Percentiles rank a stretch among this genome's conserved stretches.
Evolutionary conservation across 2,113 vertebrate species (phyloP).

Genomic region (Pteropus alecto): DNA sequence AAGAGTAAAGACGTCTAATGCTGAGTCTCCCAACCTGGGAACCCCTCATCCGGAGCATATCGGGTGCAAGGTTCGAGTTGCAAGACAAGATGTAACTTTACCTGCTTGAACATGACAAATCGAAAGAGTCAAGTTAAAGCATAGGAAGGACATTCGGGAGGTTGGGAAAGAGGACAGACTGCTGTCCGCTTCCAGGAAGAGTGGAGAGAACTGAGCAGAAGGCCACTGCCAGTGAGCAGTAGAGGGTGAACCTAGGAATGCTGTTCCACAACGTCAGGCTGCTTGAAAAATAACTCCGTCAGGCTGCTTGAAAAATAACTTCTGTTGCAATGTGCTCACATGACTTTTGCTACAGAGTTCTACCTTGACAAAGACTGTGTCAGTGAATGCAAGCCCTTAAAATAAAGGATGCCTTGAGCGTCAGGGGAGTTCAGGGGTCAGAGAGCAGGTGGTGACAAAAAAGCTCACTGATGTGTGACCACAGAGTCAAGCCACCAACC

Average conservation of each 20-base stretch:
- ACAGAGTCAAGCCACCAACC: accelerated
- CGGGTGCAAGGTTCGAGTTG: accelerated
- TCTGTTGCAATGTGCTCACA: neutral
- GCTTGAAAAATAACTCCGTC: neutral
- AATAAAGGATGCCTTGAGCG: neutral
- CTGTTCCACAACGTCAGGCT: accelerated
- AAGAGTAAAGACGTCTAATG: accelerated
- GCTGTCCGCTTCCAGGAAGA: neutral
- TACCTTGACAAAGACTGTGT: accelerated
- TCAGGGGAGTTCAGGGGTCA: accelerated
- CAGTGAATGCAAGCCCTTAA: neutral
- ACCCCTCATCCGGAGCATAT: accelerated
- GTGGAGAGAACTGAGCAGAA: neutral
- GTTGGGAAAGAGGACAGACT: too few relatives aligned
- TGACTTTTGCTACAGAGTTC: neutral
- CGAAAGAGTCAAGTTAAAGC: accelerated
- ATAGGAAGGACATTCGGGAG: accelerated
- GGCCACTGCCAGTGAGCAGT: accelerated
- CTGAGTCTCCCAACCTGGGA: accelerated
- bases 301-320: neutral
- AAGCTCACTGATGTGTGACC: neutral
- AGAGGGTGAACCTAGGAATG: accelerated
- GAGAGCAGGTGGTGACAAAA: neutral
- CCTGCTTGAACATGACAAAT: accelerated
- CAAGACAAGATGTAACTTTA: neutral